Evolutionary conservation across 2,113 vertebrate genomes (phyloP), one percentile per base, ranked within the genome.

Genomic region (Dunckerocampus dactyliophorus): DNA sequence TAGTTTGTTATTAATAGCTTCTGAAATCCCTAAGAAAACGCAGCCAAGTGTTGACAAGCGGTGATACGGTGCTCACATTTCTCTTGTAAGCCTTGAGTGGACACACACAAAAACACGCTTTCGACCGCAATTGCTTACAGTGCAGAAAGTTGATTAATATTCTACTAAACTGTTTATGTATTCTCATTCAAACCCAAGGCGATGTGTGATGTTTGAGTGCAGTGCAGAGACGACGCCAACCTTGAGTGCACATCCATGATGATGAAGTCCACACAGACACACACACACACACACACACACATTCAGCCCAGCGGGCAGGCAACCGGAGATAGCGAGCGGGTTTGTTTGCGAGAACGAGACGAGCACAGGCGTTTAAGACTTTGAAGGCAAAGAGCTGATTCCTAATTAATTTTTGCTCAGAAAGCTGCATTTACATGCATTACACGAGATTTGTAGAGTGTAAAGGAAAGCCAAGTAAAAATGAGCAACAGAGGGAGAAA

Each of bases 401-500:
- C 76, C 69, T 86, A 82, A 87, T 86, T 86, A 86, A 83, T 83
- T 83, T 79, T 68, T 64, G 12, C 54, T 69, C 69, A 68, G 58
- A 77, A 77, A 80, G 65, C 65, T 74, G 31, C 72, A 72, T 82
- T 80, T 72, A 72, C 69, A 83, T 67, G 65, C 39, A 47, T 65
- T 72, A 71, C 59, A 71, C 48, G 58, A 62, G 62, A 60, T 45
- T 47, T 0, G 42, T 71, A 49, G 65, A 63, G 49, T n/a, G 4
- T 16, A 15, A 47, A n/a, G n/a, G 15, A 12, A 10, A 63, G 64
- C 54, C 52, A 71, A 61, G 28, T 59, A 37, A 24, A 77, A 69
- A 65, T 62, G 28, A 69, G 24, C 11, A 21, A 47, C 13, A 48
- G 19, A n/a, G 20, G 47, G 34, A 37, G 47, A 20, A 49, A 66